Conservation (phyloP, 2,113 vertebrate genomes). For the Equus przewalskii region DNA sequence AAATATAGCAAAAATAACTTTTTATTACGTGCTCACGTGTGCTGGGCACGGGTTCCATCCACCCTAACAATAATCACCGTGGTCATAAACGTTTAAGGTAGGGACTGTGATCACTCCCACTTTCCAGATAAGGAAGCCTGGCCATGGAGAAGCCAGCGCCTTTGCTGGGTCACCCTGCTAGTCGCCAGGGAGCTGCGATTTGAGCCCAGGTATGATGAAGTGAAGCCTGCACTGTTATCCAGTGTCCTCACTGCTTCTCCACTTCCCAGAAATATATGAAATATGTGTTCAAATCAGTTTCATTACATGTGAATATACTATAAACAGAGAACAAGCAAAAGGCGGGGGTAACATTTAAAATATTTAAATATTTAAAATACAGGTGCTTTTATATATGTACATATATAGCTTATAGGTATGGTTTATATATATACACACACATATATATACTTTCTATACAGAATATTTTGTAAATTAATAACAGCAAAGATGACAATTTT, state of each 20-base stretch:
- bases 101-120: neutral
- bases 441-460: neutral
- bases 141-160: neutral
- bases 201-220: neutral
- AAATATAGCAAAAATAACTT: neutral
- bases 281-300: neutral
- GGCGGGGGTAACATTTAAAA: neutral
- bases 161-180: neutral
- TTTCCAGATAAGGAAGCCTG: neutral
- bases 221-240: neutral
- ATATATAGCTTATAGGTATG: neutral
- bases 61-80: neutral
- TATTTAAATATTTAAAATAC: neutral
- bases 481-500: neutral
- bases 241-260: neutral
- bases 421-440: neutral
- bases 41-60: neutral
- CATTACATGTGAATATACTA: neutral
- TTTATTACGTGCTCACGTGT: neutral
- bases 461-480: neutral
- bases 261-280: neutral
- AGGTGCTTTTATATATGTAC: neutral
- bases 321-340: neutral
- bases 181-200: neutral
- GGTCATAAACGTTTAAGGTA: neutral